Conservation (phyloP, 2,797 vertebrate species). For the Lithobates pipiens region DNA sequence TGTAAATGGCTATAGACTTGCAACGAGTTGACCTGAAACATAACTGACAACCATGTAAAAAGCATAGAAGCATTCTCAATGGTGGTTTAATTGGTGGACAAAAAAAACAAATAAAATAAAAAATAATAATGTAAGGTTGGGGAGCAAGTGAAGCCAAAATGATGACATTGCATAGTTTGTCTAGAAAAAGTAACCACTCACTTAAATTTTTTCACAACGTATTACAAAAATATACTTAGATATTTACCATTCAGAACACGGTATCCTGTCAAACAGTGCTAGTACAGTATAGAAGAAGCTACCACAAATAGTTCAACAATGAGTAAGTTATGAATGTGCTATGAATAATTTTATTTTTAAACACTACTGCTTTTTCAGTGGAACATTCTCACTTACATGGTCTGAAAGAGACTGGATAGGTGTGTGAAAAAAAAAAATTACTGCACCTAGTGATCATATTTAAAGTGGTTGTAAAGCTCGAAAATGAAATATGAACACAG, state of each 20-base stretch:
- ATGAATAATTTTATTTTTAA: too few species aligned
- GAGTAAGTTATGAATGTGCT: background rate
- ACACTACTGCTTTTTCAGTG: too few species aligned
- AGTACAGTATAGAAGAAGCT: background rate
- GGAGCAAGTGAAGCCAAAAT: background rate
- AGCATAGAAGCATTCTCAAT: background rate
- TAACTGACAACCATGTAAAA: too few species aligned
- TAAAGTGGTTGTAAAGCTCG: too few species aligned
- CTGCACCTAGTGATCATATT: too few species aligned
- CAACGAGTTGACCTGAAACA: too few species aligned
- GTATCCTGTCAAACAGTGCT: constrained; percentile 1
- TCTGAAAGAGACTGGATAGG: too few species aligned
- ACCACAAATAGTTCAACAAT: constrained; percentile 8
- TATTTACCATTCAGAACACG: constrained; percentile 23
- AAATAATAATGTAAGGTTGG: background rate
- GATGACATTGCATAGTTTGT: background rate
- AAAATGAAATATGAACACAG: too few species aligned
- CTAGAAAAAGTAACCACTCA: background rate
- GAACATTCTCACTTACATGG: too few species aligned
- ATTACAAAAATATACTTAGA: constrained; percentile 47
- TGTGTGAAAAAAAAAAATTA: too few species aligned
- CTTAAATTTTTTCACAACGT: constrained; percentile 15
- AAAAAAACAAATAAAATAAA: too few species aligned
- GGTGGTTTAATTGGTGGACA: background rate
- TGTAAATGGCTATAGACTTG: too few species aligned